Conservation (phyloP, 2,888 invertebrate species). For the Ormyrus nitidulus region DNA sequence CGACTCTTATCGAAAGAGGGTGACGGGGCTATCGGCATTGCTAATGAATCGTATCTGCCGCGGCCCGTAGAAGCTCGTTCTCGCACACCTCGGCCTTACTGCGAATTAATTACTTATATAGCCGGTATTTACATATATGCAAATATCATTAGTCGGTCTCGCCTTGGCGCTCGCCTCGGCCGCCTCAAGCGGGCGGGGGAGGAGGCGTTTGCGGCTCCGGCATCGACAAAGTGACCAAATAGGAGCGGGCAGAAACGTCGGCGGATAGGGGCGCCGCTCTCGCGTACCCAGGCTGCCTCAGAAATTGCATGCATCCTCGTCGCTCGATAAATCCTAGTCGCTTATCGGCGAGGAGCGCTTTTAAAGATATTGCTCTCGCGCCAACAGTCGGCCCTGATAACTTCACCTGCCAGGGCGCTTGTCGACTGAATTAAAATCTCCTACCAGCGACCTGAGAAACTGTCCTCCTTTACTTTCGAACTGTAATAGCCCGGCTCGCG, state of each 20-base stretch:
- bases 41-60: conserved; percentile 73
- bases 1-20: too few species aligned
- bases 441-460: conserved; percentile 30
- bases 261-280: background rate
- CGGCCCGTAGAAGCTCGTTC: conserved; percentile 57
- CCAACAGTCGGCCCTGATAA: conserved; percentile 14
- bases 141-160: conserved; percentile 60
- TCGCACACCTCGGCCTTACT: conserved; percentile 62
- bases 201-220: background rate
- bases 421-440: background rate
- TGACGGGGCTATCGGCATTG: conserved; percentile 59
- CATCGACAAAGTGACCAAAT: background rate
- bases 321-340: conserved; percentile 17
- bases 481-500: background rate
- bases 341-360: conserved; percentile 7
- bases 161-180: background rate
- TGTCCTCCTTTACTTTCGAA: conserved; percentile 12
- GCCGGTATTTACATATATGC: conserved; percentile 72
- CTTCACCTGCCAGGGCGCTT: conserved; percentile 18
- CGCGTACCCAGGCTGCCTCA: too few species aligned
- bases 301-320: conserved; percentile 1
- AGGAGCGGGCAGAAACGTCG: background rate
- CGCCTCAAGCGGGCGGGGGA: background rate
- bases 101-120: conserved; percentile 75
- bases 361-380: conserved; percentile 27